These are phyloP conservation scores for Oreochromis niloticus DNA, from an alignment of 2,113 vertebrate genomes.

Conservation along the genomic window DNA sequence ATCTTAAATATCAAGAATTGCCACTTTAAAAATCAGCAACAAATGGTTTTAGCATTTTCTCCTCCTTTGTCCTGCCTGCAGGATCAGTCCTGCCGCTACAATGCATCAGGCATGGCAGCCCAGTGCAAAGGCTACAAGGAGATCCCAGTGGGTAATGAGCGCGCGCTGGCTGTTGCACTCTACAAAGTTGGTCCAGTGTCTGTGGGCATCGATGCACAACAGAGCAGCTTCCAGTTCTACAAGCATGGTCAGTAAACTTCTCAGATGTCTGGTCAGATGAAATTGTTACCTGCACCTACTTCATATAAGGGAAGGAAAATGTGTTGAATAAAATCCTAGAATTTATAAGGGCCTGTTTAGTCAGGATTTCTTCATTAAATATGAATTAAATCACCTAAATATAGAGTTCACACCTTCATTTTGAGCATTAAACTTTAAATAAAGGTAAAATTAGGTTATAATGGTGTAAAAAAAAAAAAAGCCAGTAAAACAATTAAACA, in stretches of 20 bases:
- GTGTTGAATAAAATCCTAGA: neutral
- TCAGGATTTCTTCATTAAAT: neutral
- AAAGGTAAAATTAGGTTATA: rapidly evolving
- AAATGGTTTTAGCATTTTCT: neutral
- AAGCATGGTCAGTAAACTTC: slow-evolving; percentile 73
- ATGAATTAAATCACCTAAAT: neutral
- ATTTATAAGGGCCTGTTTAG: neutral
- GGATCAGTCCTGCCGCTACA: slow-evolving; percentile 86
- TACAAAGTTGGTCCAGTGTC: slow-evolving; percentile 80
- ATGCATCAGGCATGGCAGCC: slow-evolving; percentile 76
- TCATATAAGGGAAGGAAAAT: neutral
- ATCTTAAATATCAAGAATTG: neutral
- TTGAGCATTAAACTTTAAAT: neutral
- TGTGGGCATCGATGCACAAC: slow-evolving; percentile 86
- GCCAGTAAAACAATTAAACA: rapidly evolving
- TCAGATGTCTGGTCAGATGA: neutral
- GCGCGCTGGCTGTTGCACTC: slow-evolving; percentile 80
- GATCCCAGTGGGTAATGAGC: slow-evolving; percentile 78
- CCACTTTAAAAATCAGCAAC: rapidly evolving
- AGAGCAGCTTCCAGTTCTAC: slow-evolving; percentile 87
- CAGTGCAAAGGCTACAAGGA: slow-evolving; percentile 80
- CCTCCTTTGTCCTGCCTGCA: slow-evolving; percentile 15
- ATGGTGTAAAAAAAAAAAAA: neutral
- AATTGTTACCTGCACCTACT: neutral
- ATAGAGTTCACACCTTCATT: neutral